Evolutionary conservation across 35 echinoderm and acorn worm species (phyloP).

Genomic region (Patiria miniata): DNA sequence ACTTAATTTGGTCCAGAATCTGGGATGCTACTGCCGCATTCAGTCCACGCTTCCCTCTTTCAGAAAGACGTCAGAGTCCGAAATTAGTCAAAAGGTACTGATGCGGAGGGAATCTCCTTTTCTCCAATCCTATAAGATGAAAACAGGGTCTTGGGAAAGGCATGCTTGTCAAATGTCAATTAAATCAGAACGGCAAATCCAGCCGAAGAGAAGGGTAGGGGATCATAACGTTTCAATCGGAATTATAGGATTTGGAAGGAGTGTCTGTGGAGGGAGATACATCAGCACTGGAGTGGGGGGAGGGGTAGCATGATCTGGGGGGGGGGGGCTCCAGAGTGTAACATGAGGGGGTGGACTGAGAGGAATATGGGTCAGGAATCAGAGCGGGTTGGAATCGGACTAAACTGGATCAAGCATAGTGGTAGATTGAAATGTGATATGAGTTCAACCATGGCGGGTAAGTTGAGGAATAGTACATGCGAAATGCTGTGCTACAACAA

Average conservation of each 20-base stretch:
- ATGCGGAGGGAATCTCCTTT: not conserved
- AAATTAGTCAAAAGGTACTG: not conserved
- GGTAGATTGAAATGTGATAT: no score
- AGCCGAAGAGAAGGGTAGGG: not conserved
- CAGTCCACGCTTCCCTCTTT: no score
- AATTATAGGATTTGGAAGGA: not conserved
- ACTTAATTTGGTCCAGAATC: no score
- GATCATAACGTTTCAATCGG: not conserved
- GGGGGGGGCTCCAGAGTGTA: not conserved
- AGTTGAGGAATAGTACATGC: no score
- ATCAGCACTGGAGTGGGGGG: not conserved
- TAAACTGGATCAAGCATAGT: no score
- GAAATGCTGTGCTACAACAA: no score
- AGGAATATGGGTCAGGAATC: no score
- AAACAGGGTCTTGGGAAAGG: not conserved
- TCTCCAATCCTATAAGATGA: not conserved
- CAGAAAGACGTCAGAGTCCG: not conserved
- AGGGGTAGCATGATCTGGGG: not conserved
- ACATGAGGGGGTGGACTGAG: no score
- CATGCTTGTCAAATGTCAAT: constrained; percentile 8
- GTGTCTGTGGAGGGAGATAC: not conserved
- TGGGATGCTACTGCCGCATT: no score
- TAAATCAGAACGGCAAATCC: not conserved
- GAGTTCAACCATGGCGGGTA: no score
- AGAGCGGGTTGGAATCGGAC: no score